phyloP scores from a whole-genome alignment of 2,113 vertebrate species.

The Rhynchomys soricoides region DNA sequence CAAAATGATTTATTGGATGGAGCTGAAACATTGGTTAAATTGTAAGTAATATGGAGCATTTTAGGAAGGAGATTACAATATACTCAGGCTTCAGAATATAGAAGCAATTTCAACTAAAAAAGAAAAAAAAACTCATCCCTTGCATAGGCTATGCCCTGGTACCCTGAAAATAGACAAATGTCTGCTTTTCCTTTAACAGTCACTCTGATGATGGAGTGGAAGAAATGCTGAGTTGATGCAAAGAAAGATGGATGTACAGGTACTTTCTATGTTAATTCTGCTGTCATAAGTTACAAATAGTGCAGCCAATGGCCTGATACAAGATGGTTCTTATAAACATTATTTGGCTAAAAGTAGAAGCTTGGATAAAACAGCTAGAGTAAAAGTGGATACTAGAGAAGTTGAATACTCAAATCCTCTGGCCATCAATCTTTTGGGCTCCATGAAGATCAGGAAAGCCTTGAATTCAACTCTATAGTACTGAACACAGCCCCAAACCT shows the following conservation, averaged over 20 bases:
- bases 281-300: neutral
- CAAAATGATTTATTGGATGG: neutral
- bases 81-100: slow-evolving; percentile 32
- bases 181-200: neutral
- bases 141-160: neutral
- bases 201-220: neutral
- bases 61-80: slow-evolving; percentile 14
- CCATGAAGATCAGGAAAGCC: neutral
- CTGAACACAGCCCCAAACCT: neutral
- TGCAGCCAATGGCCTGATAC: neutral
- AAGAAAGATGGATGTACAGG: neutral
- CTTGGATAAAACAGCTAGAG: neutral
- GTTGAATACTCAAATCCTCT: neutral
- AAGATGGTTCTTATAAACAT: neutral
- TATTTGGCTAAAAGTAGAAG: neutral
- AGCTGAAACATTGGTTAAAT: neutral
- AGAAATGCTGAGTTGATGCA: neutral
- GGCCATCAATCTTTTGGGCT: neutral
- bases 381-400: neutral
- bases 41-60: slow-evolving; percentile 39
- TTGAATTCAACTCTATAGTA: neutral
- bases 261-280: neutral
- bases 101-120: slow-evolving; percentile 35
- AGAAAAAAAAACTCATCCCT: neutral
- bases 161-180: neutral